A percentile compares a stretch with the other conserved stretches of the same genome.
phyloP scores from a whole-genome alignment of 2,113 vertebrate species.

The Campylomormyrus numenius region DNA sequence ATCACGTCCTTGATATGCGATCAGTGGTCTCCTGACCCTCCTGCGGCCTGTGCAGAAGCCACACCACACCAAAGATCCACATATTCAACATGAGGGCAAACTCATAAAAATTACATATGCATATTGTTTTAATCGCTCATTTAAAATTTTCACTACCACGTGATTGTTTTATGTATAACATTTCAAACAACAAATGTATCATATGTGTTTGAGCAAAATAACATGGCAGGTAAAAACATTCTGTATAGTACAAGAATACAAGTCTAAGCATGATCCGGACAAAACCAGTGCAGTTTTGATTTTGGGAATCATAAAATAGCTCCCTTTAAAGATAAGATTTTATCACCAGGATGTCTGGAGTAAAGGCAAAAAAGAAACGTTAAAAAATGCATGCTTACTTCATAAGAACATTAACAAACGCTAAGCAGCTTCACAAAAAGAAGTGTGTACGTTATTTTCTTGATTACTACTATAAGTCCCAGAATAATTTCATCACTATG shows the following conservation, averaged over 20 bases:
- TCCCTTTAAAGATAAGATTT: background rate
- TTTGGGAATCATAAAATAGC: background rate
- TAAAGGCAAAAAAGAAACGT: background rate
- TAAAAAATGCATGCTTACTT: background rate
- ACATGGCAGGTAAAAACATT: background rate
- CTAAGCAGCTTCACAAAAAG: background rate
- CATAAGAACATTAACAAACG: background rate
- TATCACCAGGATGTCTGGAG: background rate
- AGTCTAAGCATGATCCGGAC: background rate
- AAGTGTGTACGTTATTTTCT: background rate
- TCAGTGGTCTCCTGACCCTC: constrained; percentile 96
- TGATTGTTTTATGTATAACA: background rate
- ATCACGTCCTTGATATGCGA: constrained; percentile 93
- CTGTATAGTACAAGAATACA: background rate
- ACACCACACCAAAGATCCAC: background rate
- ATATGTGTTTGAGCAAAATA: background rate
- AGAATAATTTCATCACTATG: background rate
- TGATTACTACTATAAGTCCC: background rate
- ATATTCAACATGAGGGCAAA: background rate
- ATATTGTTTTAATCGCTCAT: background rate
- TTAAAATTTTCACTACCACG: background rate
- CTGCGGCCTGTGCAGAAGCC: constrained; percentile 66
- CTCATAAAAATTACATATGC: background rate
- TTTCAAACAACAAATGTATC: background rate
- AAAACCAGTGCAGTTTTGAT: background rate